These are phyloP conservation scores for Lasioglossum calceatum DNA, from an alignment of 2,888 invertebrate genomes.

Conservation along the genomic window DNA sequence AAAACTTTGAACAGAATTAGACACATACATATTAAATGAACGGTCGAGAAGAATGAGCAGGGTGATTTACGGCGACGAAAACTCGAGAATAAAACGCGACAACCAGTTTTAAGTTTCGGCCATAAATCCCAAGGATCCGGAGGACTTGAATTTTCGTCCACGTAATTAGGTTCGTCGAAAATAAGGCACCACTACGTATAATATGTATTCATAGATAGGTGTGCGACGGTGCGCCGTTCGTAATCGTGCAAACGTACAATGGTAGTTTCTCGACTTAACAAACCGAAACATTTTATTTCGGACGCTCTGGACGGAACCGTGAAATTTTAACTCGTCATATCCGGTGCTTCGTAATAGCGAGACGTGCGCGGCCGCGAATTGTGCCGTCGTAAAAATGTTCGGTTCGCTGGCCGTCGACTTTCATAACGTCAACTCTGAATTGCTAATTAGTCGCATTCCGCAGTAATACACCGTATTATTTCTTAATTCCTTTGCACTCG, in stretches of 20 bases:
- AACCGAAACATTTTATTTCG: slow-evolving; percentile 50
- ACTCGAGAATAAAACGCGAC: not conserved
- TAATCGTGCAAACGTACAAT: slow-evolving; percentile 37
- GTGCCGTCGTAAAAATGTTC: slow-evolving; percentile 26
- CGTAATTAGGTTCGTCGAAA: slow-evolving; percentile 44
- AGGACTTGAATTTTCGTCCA: slow-evolving; percentile 17
- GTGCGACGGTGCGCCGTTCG: slow-evolving; percentile 1
- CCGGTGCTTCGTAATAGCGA: not conserved
- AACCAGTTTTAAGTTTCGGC: not conserved
- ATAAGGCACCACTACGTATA: not conserved
- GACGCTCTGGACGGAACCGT: slow-evolving; percentile 10
- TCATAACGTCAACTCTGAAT: slow-evolving; percentile 5
- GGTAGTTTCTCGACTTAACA: slow-evolving; percentile 30
- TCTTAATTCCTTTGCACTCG: not conserved
- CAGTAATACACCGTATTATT: slow-evolving; percentile 14
- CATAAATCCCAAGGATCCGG: slow-evolving; percentile 4
- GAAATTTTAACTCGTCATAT: slow-evolving; percentile 52
- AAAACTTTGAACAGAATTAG: not conserved
- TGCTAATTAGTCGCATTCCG: not conserved
- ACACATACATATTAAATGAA: not conserved
- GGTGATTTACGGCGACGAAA: not conserved
- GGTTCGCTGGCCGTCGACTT: slow-evolving; percentile 2
- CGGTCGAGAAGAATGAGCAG: not conserved
- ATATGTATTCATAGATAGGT: not conserved
- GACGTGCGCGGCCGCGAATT: slow-evolving; percentile 13